Base-by-base conservation (phyloP, 2,888 invertebrate genomes). In the Drosophila longiperda region DNA sequence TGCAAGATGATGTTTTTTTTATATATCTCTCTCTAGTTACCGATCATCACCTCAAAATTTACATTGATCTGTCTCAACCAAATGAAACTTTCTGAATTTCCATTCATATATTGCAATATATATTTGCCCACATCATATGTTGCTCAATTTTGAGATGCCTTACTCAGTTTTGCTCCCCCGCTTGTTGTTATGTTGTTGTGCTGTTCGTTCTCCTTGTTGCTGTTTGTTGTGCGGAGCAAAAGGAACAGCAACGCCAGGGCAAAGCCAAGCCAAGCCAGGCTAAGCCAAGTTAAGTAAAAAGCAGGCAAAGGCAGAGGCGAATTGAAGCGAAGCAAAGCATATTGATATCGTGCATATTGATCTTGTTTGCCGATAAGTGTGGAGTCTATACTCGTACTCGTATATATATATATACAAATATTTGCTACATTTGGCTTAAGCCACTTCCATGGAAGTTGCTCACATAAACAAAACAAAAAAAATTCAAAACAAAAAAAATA, bases 281-380 rank as follows among this genome's bases (percentile, higher is more conserved):
- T 29, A 29, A 29, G 29, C 29, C 29, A 29, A 29, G 29, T 5
- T 6, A 29, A 29, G 29, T 29, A 29, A 29, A 29, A 29, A 29
- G 29, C 29, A 6, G 29, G 29, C 29, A 29, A 29, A 26, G 6
- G 8, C 40, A 32, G 64, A 48, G 34, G 49, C 36, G 23, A 48
- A 55, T 12, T 55, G 17, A 36, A 48, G 49, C 67, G 50, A 55
- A 40, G 58, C 67, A 67, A 82, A 90, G 91, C 90, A 88, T 91
- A 92, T 92, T 92, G 92, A 92, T 92, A 92, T 92, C 92, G 92
- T 92, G 92, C 91, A 91, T 92, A 92, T 92, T 91, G 92, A 92
- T 92, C 92, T 92, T 92, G 92, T 92, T 91, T 83, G 82, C 72
- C 88, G 92, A 92, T 92, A 92, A 92, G 90, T 83, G 89, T 75